Percentiles rank a stretch among this genome's conserved stretches.
These are phyloP conservation scores for Montipora foliosa DNA, from an alignment of 64 coral and sea anemone genomes.

Conservation along the genomic window DNA sequence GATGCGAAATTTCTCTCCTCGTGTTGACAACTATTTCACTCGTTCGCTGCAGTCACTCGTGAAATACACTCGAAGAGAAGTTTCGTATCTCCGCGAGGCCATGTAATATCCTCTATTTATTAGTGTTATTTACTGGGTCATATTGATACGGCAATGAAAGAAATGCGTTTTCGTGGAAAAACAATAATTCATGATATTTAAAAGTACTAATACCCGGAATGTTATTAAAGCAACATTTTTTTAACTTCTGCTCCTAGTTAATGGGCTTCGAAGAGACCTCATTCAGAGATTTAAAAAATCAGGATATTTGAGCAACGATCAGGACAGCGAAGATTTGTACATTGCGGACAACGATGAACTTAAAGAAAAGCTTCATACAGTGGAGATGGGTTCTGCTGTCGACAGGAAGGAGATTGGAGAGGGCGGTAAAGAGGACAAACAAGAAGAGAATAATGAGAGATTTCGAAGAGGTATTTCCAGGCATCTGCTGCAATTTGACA, in stretches of 20 bases:
- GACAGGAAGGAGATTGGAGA: background rate
- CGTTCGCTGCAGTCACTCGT: too few relatives aligned
- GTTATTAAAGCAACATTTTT: background rate
- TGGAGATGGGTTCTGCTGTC: background rate
- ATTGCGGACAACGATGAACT: conserved; percentile 22
- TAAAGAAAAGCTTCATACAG: background rate
- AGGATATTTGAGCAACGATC: background rate
- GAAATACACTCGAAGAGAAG: too few relatives aligned
- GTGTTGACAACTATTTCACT: too few relatives aligned
- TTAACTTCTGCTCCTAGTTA: background rate
- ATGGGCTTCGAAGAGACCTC: background rate
- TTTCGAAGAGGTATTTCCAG: background rate
- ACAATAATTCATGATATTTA: background rate
- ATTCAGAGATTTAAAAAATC: background rate
- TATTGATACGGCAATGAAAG: too few relatives aligned
- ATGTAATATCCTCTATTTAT: too few relatives aligned
- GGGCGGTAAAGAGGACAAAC: background rate
- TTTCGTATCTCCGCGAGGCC: too few relatives aligned
- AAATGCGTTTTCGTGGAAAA: too few relatives aligned
- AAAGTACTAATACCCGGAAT: background rate
- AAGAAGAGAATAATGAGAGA: background rate
- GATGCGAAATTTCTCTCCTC: too few relatives aligned
- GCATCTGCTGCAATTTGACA: conserved; percentile 4
- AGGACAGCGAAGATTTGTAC: background rate
- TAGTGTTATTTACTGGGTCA: too few relatives aligned